phyloP scores from a whole-genome alignment of 2,797 vertebrate species.

The Varecia variegata region DNA sequence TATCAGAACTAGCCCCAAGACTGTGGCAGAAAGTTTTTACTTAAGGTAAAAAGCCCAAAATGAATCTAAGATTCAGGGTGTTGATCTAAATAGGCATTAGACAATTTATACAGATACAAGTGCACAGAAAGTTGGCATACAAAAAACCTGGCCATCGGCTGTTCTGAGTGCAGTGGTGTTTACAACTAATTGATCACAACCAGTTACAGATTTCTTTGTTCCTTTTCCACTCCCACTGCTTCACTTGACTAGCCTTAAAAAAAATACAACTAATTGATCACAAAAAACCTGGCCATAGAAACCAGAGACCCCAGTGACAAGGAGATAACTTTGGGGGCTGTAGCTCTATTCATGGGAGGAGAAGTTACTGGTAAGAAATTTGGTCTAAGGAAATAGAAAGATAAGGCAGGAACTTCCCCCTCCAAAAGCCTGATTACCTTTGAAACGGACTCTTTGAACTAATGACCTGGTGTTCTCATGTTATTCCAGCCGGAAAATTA shows the following conservation, averaged over 20 bases:
- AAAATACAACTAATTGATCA: not conserved
- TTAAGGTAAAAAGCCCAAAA: not conserved
- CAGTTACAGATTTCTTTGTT: not conserved
- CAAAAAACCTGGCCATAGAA: not conserved
- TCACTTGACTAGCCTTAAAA: not conserved
- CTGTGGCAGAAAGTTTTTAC: not conserved
- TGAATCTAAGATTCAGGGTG: not conserved
- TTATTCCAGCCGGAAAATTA: not conserved
- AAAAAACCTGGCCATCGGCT: not conserved
- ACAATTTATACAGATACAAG: not conserved
- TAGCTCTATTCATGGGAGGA: not conserved
- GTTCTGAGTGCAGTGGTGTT: not conserved
- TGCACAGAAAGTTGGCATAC: not conserved
- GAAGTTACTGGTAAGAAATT: slow-evolving; percentile 2
- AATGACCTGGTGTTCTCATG: not conserved
- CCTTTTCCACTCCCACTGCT: not conserved
- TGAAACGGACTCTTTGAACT: slow-evolving; percentile 12
- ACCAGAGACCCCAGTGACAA: not conserved
- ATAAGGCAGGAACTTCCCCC: not conserved
- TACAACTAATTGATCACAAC: not conserved
- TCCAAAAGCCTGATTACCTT: not conserved
- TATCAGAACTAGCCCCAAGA: not conserved
- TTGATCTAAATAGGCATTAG: not conserved
- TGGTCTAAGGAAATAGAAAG: not conserved
- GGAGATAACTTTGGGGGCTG: not conserved